Evolutionary conservation across 2,113 vertebrate genomes (phyloP).

Genomic region (Pelusios castaneus): DNA sequence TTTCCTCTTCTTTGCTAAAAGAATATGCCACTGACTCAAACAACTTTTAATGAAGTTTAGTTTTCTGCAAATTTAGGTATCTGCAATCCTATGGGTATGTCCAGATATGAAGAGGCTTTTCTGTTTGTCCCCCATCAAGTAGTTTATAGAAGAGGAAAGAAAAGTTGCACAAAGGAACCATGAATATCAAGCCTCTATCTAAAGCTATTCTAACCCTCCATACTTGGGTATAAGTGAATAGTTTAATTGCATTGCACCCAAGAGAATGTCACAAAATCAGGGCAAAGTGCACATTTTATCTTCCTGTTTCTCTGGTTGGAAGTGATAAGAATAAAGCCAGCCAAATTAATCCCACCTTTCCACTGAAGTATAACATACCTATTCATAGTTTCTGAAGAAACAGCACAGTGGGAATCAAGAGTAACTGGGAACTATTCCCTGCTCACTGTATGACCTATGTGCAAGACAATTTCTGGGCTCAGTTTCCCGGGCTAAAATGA

Average conservation of each 20-base stretch:
- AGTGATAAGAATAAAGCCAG: not conserved
- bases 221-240: not conserved
- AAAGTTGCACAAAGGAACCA: not conserved
- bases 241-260: not conserved
- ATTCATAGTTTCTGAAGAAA: slow-evolving; percentile 36
- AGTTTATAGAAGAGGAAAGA: not conserved
- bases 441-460: not conserved
- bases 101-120: not conserved
- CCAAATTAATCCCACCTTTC: not conserved
- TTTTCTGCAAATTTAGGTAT: not conserved
- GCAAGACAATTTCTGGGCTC: slow-evolving; percentile 25
- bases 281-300: not conserved
- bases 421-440: not conserved
- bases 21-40: not conserved
- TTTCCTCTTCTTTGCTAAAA: not conserved
- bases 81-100: not conserved
- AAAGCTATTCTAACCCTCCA: not conserved
- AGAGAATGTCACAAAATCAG: not conserved
- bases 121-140: not conserved
- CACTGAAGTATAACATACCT: not conserved
- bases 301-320: not conserved
- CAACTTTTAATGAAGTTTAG: not conserved
- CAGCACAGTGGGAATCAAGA: not conserved
- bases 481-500: slow-evolving; percentile 7
- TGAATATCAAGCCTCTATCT: not conserved